phyloP scores from a whole-genome alignment of 2,888 invertebrate species.

The Lasioglossum villosulum region DNA sequence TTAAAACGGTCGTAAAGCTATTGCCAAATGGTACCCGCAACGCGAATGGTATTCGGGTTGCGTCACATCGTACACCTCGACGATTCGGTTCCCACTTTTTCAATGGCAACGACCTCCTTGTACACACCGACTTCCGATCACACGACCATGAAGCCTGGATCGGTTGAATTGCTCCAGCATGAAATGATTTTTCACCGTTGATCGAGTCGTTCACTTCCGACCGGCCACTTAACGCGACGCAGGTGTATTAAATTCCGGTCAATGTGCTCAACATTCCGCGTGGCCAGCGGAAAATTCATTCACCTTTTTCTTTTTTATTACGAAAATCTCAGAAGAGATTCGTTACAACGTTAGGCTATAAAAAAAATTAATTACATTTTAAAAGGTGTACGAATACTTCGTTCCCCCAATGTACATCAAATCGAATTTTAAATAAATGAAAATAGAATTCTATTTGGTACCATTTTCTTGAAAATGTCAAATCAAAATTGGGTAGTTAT shows the following conservation, averaged over 20 bases:
- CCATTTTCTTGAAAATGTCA: too few species aligned
- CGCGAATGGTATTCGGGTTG: conserved; percentile 48
- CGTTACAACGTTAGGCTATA: too few species aligned
- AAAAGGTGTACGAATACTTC: too few species aligned
- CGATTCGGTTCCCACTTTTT: conserved; percentile 43
- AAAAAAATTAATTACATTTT: too few species aligned
- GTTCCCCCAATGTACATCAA: too few species aligned
- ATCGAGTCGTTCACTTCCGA: conserved; percentile 18
- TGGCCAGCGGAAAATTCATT: background rate
- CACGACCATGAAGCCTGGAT: conserved; percentile 32
- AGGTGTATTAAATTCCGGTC: conserved; percentile 1
- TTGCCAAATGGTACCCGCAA: background rate
- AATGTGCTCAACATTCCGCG: background rate
- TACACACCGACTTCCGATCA: conserved; percentile 32
- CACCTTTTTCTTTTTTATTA: too few species aligned
- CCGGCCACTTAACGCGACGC: background rate
- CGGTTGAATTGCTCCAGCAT: conserved; percentile 10
- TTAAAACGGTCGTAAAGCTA: background rate
- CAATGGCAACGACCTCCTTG: conserved; percentile 50
- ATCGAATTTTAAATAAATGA: too few species aligned
- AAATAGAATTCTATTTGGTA: too few species aligned
- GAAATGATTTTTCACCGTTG: conserved; percentile 45
- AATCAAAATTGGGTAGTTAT: too few species aligned
- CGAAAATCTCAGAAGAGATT: too few species aligned
- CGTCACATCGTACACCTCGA: conserved; percentile 30